Conservation (phyloP, 30 jellyfish, hydroid and myxozoan genomes). For the Phacellophora camtschatica region DNA sequence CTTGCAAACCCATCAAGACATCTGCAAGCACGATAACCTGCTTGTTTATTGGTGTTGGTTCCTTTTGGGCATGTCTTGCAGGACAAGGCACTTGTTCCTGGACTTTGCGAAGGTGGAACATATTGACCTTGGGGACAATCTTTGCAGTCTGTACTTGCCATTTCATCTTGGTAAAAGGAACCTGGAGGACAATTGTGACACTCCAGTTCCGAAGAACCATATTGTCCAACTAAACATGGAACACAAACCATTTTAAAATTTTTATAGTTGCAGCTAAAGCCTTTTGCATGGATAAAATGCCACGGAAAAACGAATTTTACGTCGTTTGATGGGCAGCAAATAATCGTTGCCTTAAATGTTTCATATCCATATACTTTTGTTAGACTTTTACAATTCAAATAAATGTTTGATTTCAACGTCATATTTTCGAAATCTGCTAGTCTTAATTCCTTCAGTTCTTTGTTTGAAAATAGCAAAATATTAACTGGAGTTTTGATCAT, state of each 20-base stretch:
- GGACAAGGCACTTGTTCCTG: slow-evolving; percentile 39
- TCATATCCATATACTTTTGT: background rate
- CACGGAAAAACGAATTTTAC: background rate
- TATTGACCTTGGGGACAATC: slow-evolving; percentile 50
- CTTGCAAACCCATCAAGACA: slow-evolving; percentile 48
- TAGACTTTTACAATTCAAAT: slow-evolving; percentile 13
- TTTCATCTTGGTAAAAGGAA: slow-evolving; percentile 53
- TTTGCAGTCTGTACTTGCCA: slow-evolving; percentile 45
- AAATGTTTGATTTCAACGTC: background rate
- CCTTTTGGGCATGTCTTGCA: slow-evolving; percentile 62
- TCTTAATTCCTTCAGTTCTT: background rate
- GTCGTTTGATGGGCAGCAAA: slow-evolving; percentile 34
- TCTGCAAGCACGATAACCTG: slow-evolving; percentile 62
- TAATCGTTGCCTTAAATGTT: background rate
- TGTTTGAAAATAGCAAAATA: slow-evolving; percentile 29
- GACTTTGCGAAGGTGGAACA: slow-evolving; percentile 35
- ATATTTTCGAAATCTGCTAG: background rate
- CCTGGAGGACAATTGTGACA: slow-evolving; percentile 52
- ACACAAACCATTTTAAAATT: too few relatives aligned
- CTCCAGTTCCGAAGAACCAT: background rate
- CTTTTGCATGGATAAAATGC: slow-evolving; percentile 2
- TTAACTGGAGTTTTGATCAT: slow-evolving; percentile 24
- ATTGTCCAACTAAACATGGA: background rate
- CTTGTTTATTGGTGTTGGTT: slow-evolving; percentile 36
- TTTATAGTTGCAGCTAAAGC: slow-evolving; percentile 44